Evolutionary conservation across 2,797 vertebrate genomes (phyloP).

Genomic region (Enteromius argenteus): DNA sequence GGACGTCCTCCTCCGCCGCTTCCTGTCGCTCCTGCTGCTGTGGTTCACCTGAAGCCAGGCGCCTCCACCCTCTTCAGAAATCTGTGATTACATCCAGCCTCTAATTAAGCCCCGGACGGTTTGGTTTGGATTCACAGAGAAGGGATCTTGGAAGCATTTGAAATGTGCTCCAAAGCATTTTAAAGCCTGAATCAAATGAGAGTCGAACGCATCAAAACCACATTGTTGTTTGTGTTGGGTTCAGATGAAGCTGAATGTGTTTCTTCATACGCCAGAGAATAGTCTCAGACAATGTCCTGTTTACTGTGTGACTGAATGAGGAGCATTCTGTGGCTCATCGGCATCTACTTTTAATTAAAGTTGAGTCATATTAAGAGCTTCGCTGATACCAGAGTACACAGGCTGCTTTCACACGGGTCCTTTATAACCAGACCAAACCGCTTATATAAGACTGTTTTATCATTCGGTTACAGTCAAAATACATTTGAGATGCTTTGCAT

Average conservation of each 20-base stretch:
- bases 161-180: slow-evolving; percentile 20
- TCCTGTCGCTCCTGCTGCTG: background rate
- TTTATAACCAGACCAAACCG: background rate
- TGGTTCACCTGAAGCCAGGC: slow-evolving; percentile 45
- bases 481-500: background rate
- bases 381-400: background rate
- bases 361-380: slow-evolving; percentile 19
- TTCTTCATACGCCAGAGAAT: slow-evolving; percentile 56
- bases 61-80: slow-evolving; percentile 50
- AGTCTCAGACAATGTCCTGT: slow-evolving; percentile 47
- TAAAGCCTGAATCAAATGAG: background rate
- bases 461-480: background rate
- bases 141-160: slow-evolving; percentile 45
- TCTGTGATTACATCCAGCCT: slow-evolving; percentile 53
- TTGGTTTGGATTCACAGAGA: slow-evolving; percentile 56
- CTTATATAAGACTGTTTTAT: background rate
- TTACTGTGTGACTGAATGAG: slow-evolving; percentile 31
- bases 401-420: background rate
- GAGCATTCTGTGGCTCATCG: slow-evolving; percentile 31
- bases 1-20: slow-evolving; percentile 35
- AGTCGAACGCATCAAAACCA: background rate
- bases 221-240: slow-evolving; percentile 24
- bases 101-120: slow-evolving; percentile 57
- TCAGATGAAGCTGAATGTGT: slow-evolving; percentile 8
- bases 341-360: slow-evolving; percentile 50